Percentiles rank a stretch among this genome's conserved stretches.
These are phyloP conservation scores for Meiosimyza decipiens DNA, from an alignment of 2,888 invertebrate species.

Conservation along the genomic window DNA sequence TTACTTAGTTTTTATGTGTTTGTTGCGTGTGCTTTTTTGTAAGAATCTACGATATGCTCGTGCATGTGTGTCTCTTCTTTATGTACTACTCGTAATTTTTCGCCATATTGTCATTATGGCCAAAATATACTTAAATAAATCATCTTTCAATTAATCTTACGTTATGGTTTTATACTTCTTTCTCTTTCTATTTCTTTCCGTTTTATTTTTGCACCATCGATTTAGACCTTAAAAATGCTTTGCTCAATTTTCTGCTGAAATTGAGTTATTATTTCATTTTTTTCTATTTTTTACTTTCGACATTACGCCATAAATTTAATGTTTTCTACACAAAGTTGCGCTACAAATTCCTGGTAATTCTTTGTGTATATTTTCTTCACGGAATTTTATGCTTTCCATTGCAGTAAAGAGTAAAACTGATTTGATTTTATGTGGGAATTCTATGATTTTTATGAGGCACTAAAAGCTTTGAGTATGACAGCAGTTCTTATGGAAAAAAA, in stretches of 20 bases:
- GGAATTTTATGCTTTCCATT: no score
- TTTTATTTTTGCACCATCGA: not conserved
- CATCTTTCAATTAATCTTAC: constrained; percentile 25
- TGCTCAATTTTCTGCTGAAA: constrained; percentile 6
- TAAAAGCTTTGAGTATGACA: no score
- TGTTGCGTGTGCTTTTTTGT: not conserved
- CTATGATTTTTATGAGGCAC: no score
- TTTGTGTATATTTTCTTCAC: no score
- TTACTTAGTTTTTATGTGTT: not conserved
- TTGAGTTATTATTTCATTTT: constrained; percentile 15
- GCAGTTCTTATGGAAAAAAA: no score
- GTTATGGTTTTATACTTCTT: not conserved
- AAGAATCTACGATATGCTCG: not conserved
- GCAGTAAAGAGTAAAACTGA: no score
- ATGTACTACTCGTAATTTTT: not conserved
- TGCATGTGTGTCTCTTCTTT: not conserved
- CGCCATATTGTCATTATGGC: constrained; percentile 13
- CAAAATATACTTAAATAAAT: constrained; percentile 29
- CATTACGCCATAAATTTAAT: constrained; percentile 14
- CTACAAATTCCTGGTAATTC: no score
- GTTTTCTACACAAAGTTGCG: not conserved
- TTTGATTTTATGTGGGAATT: no score
- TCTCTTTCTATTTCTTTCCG: not conserved
- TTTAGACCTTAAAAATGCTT: not conserved
- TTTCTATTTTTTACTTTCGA: not conserved